Percentiles rank a stretch among this genome's conserved stretches.
Evolutionary conservation across 2,797 vertebrate genomes (phyloP).

Genomic region (Microchirus variegatus): DNA sequence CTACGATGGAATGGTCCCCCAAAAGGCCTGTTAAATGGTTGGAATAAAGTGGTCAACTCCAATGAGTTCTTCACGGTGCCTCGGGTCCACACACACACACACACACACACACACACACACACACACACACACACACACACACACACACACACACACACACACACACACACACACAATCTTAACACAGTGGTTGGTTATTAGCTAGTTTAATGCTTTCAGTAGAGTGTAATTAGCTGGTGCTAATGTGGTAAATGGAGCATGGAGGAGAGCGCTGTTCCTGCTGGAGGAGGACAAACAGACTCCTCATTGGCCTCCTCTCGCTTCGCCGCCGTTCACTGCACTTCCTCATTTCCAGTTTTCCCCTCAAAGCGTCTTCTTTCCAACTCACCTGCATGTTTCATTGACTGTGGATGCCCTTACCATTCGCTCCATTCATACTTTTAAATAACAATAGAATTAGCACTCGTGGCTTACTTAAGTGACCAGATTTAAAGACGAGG

Average conservation of each 20-base stretch:
- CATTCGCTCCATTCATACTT: slow-evolving; percentile 49
- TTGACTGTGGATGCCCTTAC: slow-evolving; percentile 60
- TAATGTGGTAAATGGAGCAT: slow-evolving; percentile 70
- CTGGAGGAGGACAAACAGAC: slow-evolving; percentile 41
- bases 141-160: too few species aligned
- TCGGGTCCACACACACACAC: slow-evolving; percentile 18
- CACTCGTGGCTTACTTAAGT: neutral
- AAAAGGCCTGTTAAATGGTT: slow-evolving; percentile 69
- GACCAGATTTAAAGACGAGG: neutral
- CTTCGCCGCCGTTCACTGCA: slow-evolving; percentile 13
- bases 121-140: too few species aligned
- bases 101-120: too few species aligned
- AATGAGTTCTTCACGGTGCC: slow-evolving; percentile 46
- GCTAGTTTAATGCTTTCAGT: slow-evolving; percentile 70
- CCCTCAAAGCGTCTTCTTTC: neutral
- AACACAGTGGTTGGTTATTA: slow-evolving; percentile 57
- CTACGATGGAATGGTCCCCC: slow-evolving; percentile 63
- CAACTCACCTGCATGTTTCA: neutral
- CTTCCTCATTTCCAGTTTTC: slow-evolving; percentile 6
- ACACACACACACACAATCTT: slow-evolving; percentile 18
- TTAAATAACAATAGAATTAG: neutral
- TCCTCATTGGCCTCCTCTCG: slow-evolving; percentile 17
- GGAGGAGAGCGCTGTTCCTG: slow-evolving; percentile 39
- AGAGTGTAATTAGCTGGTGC: slow-evolving; percentile 66
- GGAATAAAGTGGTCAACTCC: slow-evolving; percentile 67